Percentiles rank a stretch among this genome's conserved stretches.
Evolutionary conservation across 2,797 vertebrate genomes (phyloP).

Genomic region (Aulostomus chinensis): DNA sequence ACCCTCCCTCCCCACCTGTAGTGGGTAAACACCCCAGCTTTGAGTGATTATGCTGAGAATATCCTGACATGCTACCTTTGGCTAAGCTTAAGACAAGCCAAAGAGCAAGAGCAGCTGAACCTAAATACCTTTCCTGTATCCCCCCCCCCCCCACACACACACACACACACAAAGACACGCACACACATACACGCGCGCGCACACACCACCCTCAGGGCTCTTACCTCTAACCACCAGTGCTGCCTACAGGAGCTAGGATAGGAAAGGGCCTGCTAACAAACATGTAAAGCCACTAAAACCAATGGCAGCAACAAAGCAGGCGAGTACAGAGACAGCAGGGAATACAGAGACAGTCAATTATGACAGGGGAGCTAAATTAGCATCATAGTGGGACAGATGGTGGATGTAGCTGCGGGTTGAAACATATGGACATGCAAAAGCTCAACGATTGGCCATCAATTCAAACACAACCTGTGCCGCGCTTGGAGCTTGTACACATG

Average conservation of each 20-base stretch:
- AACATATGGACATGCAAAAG: conserved; percentile 72
- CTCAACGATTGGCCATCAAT: conserved; percentile 66
- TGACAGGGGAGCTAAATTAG: conserved; percentile 69
- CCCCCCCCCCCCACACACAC: conserved; percentile 7
- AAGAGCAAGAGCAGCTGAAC: conserved; percentile 31
- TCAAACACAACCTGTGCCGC: conserved; percentile 63
- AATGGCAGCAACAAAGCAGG: conserved; percentile 16
- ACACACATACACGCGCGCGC: background rate
- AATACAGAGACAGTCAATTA: conserved; percentile 52
- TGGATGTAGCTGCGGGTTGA: conserved; percentile 70
- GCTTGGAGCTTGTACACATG: conserved; percentile 49
- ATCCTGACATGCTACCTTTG: conserved; percentile 57
- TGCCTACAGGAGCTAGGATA: conserved; percentile 25
- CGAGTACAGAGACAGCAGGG: conserved; percentile 30
- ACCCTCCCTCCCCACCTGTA: conserved; percentile 15
- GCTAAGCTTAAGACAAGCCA: conserved; percentile 44
- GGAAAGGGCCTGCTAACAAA: conserved; percentile 39
- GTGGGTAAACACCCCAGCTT: conserved; percentile 50
- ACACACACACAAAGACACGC: too few relatives aligned
- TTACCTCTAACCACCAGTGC: conserved; percentile 42
- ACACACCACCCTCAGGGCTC: conserved; percentile 35
- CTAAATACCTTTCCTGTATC: conserved; percentile 14
- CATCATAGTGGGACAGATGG: conserved; percentile 71
- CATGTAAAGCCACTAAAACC: conserved; percentile 11
- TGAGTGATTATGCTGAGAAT: conserved; percentile 67